Evolutionary conservation across 2,113 vertebrate species (phyloP).

Genomic region (Odocoileus hemionus): DNA sequence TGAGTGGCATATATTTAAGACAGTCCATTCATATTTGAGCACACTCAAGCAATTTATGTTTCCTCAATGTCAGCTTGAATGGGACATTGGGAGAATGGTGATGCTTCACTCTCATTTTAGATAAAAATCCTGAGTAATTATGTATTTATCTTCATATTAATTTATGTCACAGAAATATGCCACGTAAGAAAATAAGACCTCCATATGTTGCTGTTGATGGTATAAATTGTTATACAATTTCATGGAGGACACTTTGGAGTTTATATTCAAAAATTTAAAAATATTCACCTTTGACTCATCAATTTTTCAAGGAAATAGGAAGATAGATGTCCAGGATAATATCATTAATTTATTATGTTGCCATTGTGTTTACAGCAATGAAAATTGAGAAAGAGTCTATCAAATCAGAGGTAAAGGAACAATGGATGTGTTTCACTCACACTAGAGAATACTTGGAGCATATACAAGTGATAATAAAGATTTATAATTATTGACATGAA

Average conservation of each 20-base stretch:
- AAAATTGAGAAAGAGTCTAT: not conserved
- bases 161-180: not conserved
- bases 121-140: slow-evolving; percentile 3
- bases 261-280: not conserved
- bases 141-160: slow-evolving; percentile 3
- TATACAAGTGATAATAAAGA: not conserved
- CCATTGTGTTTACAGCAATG: not conserved
- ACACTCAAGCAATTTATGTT: not conserved
- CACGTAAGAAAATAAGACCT: not conserved
- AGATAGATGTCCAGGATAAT: not conserved
- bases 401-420: not conserved
- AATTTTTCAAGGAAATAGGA: slow-evolving; percentile 12
- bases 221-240: not conserved
- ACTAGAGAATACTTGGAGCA: not conserved
- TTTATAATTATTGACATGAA: not conserved
- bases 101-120: not conserved
- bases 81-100: not conserved
- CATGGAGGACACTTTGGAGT: not conserved
- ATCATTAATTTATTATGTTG: not conserved
- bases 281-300: not conserved
- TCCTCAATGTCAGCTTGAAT: slow-evolving; percentile 3
- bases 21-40: slow-evolving; percentile 17
- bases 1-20: slow-evolving; percentile 29
- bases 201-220: not conserved
- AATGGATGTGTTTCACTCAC: not conserved